Evolutionary conservation across 2,113 vertebrate genomes (phyloP).

Genomic region (Grammomys dolichurus): DNA sequence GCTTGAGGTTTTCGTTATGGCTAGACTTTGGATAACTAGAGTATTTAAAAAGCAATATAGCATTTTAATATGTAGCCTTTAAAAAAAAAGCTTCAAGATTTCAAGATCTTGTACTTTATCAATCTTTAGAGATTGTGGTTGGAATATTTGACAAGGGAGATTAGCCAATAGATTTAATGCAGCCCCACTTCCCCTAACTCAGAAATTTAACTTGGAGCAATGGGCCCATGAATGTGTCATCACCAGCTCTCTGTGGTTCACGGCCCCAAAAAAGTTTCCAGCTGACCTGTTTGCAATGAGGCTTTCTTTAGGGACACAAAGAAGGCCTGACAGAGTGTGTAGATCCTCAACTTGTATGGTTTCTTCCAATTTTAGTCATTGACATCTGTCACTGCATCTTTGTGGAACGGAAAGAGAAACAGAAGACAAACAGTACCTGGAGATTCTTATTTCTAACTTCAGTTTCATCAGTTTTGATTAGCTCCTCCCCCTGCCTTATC

Average conservation of each 20-base stretch:
- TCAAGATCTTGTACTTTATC: conserved; percentile 1
- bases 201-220: neutral
- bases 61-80: neutral
- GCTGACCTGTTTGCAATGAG: neutral
- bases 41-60: conserved; percentile 11
- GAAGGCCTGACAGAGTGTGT: neutral
- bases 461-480: neutral
- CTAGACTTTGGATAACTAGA: conserved; percentile 7
- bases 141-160: conserved; percentile 7
- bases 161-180: neutral
- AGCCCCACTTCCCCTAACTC: neutral
- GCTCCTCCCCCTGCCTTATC: neutral
- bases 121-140: neutral
- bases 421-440: neutral
- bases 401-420: neutral
- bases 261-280: neutral
- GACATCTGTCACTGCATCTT: neutral
- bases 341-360: neutral
- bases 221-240: neutral
- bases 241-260: neutral
- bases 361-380: neutral
- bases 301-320: neutral
- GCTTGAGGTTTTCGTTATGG: neutral
- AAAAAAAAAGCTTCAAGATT: neutral
- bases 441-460: conserved; percentile 18